A percentile compares a stretch with the other conserved stretches of the same genome.
These are phyloP conservation scores for Bombus haemorrhoidalis DNA, from an alignment of 1,140 invertebrate genomes.

Conservation along the genomic window DNA sequence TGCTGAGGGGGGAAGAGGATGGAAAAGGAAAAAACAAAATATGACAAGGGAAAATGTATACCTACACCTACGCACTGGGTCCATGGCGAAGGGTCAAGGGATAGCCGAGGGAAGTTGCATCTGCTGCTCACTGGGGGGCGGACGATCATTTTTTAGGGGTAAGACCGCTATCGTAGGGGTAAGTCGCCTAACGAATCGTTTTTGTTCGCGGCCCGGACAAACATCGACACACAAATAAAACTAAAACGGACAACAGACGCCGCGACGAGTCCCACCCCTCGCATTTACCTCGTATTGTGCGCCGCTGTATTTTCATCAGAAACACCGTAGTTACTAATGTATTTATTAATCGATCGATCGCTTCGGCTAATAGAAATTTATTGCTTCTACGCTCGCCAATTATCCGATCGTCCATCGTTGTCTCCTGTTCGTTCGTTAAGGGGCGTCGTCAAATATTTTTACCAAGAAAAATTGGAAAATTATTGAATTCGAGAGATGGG, in stretches of 20 bases:
- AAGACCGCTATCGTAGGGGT: slow-evolving; percentile 57
- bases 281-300: slow-evolving; percentile 18
- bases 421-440: neutral
- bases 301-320: slow-evolving; percentile 11
- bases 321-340: neutral
- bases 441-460: neutral
- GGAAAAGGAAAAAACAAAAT: slow-evolving; percentile 23
- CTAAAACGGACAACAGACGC: slow-evolving; percentile 40
- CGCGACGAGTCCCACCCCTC: slow-evolving; percentile 5
- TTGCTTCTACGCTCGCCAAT: neutral
- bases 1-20: slow-evolving; percentile 18
- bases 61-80: slow-evolving; percentile 50
- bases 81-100: slow-evolving; percentile 6
- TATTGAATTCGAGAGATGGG: neutral
- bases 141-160: slow-evolving; percentile 72
- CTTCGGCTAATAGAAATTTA: slow-evolving; percentile 28
- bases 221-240: slow-evolving; percentile 52
- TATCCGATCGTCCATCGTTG: neutral
- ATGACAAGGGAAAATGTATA: slow-evolving; percentile 27
- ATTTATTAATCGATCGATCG: slow-evolving; percentile 34
- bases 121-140: slow-evolving; percentile 67
- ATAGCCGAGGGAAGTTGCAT: slow-evolving; percentile 68
- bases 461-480: neutral
- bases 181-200: slow-evolving; percentile 67
- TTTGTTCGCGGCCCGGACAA: slow-evolving; percentile 59